Evolutionary conservation across 2,888 invertebrate genomes (phyloP), one percentile per base, ranked within the genome.

Genomic region (Drosophila mulleri): DNA sequence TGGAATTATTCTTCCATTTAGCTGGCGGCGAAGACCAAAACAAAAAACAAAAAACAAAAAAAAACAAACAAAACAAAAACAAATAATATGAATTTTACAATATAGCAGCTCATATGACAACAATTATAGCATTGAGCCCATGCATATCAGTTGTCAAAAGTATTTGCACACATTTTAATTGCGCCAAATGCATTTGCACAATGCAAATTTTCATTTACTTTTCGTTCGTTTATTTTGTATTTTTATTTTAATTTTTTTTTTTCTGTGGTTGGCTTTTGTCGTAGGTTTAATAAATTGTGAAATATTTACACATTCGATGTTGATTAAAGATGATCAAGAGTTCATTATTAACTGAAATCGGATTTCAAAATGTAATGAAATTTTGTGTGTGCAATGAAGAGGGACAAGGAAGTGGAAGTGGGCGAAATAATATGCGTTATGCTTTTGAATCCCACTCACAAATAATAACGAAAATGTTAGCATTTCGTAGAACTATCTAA

Each of bases 81-180:
- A 44, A 44, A 26, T 26, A 47, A 47, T 47, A 26, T 29, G 2
- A 29, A 29, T 48, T 48, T 29, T 11, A 48, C 47, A 29, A 48
- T 29, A 29, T 9, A n/a, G n/a, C 48, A 29, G 48, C n/a, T 48
- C 48, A 29, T n/a, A 29, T 48, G n/a, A 48, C 48, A 47, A 26
- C 48, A 48, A 48, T 48, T 48, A 48, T n/a, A 48, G 11, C 48
- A 16, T 16, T 47, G 47, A 29, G 26, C 26, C 9, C 26, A 29
- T 29, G 48, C 29, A 48, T 48, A 29, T 48, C 48, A 48, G 29
- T 48, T 48, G 48, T 48, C 48, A 48, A 48, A 48, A 29, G 48
- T 48, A 48, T 48, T 48, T 48, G n/a, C 48, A n/a, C 48, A 29
- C n/a, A 32, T 48, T 48, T 48, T n/a, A 48, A 29, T 29, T 48